phyloP scores from a whole-genome alignment of 2,888 invertebrate species.

The Parnassius orleans region DNA sequence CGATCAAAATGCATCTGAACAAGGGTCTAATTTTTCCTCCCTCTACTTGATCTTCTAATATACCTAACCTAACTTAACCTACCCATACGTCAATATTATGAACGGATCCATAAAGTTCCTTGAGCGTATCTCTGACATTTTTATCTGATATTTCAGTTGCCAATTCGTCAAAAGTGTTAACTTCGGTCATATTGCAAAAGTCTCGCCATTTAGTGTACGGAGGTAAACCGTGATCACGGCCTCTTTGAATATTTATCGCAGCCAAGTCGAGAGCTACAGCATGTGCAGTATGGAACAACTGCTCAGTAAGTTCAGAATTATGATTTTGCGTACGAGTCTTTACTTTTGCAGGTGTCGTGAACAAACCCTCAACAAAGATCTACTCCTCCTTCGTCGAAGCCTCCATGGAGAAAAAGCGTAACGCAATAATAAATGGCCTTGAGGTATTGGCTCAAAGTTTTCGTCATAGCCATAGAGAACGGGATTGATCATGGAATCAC shows the following conservation, averaged over 20 bases:
- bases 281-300: conserved; percentile 90
- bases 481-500: conserved; percentile 98
- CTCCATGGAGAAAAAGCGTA: conserved; percentile 99
- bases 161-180: conserved; percentile 92
- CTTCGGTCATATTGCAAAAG: conserved; percentile 91
- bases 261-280: conserved; percentile 97
- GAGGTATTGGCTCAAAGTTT: conserved; percentile 89
- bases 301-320: conserved; percentile 96
- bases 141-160: conserved; percentile 87
- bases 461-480: conserved; percentile 90
- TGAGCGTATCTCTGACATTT: conserved; percentile 86
- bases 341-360: conserved; percentile 92
- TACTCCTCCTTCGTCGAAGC: conserved; percentile 96
- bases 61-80: too few relatives aligned
- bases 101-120: conserved; percentile 94
- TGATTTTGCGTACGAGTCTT: conserved; percentile 93
- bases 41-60: conserved; percentile 92
- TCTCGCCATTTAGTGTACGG: conserved; percentile 93
- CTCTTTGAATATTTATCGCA: conserved; percentile 96
- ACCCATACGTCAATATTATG: conserved; percentile 98
- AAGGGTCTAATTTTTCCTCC: conserved; percentile 96
- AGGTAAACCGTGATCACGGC: conserved; percentile 96
- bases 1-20: conserved; percentile 94
- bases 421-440: conserved; percentile 94
- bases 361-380: conserved; percentile 97